Percentiles rank a stretch among this genome's conserved stretches.
These are phyloP conservation scores for Drosophila nigricruria DNA, from an alignment of 2,888 invertebrate genomes.

Conservation along the genomic window DNA sequence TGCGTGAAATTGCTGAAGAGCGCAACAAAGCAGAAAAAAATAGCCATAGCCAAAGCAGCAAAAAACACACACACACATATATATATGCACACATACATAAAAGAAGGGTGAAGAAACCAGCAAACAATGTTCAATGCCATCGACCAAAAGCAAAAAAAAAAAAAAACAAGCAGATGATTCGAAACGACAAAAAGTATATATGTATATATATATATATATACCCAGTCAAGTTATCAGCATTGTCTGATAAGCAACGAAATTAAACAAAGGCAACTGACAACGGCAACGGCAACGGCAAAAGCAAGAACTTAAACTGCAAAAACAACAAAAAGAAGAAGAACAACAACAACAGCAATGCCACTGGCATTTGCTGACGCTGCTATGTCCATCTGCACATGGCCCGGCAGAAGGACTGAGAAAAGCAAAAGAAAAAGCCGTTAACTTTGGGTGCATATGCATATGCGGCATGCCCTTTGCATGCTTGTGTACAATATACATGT, in stretches of 20 bases:
- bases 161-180: slow-evolving; percentile 35
- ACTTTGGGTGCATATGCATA: not conserved
- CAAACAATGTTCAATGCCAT: slow-evolving; percentile 81
- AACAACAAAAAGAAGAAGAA: slow-evolving; percentile 7
- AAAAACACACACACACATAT: slow-evolving; percentile 23
- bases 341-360: slow-evolving; percentile 26
- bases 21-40: slow-evolving; percentile 14
- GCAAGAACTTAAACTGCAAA: slow-evolving; percentile 13
- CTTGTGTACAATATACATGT: not conserved
- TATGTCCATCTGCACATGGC: slow-evolving; percentile 65
- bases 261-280: slow-evolving; percentile 63
- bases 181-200: slow-evolving; percentile 21
- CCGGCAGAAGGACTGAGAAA: slow-evolving; percentile 61
- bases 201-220: not conserved
- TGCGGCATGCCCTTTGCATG: not conserved
- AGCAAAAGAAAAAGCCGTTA: slow-evolving; percentile 32
- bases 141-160: slow-evolving; percentile 43
- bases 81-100: slow-evolving; percentile 27
- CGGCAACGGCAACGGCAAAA: slow-evolving; percentile 9
- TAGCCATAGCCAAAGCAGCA: slow-evolving; percentile 13
- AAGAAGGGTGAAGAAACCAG: slow-evolving; percentile 77
- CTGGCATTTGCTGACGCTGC: slow-evolving; percentile 36
- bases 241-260: slow-evolving; percentile 65
- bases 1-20: slow-evolving; percentile 72
- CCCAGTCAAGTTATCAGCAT: slow-evolving; percentile 64